Evolutionary conservation across 2,797 vertebrate species (phyloP).

Genomic region (Pyrocephalus nanus): DNA sequence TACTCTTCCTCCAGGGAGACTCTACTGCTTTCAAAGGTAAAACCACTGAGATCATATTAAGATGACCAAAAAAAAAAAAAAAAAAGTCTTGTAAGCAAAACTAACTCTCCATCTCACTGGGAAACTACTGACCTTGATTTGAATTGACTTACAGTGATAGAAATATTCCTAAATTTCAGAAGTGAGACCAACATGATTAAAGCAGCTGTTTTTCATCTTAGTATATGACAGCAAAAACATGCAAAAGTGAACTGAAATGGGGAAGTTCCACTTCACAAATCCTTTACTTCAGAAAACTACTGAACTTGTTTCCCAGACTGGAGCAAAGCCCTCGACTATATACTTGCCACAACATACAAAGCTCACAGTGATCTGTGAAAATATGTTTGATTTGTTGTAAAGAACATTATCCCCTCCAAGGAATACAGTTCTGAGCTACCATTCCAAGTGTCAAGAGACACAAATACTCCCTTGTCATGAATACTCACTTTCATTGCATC

Average conservation of each 20-base stretch:
- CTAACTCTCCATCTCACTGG: not conserved
- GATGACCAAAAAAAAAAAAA: not conserved
- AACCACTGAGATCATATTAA: not conserved
- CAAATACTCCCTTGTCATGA: not conserved
- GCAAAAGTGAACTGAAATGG: not conserved
- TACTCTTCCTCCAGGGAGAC: not conserved
- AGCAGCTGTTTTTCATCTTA: not conserved
- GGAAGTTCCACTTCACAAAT: not conserved
- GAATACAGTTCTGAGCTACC: not conserved
- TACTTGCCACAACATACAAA: not conserved
- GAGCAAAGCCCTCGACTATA: not conserved
- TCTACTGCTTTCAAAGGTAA: not conserved
- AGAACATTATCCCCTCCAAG: not conserved
- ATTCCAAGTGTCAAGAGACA: not conserved
- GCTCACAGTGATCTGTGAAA: not conserved
- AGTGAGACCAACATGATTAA: not conserved
- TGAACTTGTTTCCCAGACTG: not conserved
- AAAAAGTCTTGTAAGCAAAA: not conserved
- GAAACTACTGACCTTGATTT: not conserved
- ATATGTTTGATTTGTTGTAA: not conserved
- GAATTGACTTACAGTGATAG: not conserved
- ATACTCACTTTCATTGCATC: slow-evolving; percentile 95
- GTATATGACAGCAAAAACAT: not conserved
- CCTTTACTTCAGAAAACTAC: not conserved
- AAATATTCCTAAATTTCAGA: not conserved